A percentile compares a stretch with the other conserved stretches of the same genome.
Evolutionary conservation across 2,797 vertebrate genomes (phyloP).

Genomic region (Rhynchonycteris naso): DNA sequence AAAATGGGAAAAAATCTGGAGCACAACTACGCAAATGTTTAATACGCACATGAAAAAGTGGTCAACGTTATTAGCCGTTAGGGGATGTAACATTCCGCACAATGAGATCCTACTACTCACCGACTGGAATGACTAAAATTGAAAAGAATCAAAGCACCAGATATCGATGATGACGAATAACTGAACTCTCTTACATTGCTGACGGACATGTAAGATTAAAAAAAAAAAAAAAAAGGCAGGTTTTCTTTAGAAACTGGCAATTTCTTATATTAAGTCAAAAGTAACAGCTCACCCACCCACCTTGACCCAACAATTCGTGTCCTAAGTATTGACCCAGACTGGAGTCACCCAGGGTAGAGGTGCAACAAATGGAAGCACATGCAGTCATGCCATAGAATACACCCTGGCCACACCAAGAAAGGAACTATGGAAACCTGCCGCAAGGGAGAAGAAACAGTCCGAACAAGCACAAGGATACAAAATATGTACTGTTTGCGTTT

Average conservation of each 20-base stretch:
- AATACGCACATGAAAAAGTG: not conserved
- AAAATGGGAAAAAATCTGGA: not conserved
- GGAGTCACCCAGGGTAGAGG: not conserved
- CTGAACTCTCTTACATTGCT: not conserved
- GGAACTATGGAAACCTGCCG: not conserved
- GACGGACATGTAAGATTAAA: not conserved
- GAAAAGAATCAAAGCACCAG: not conserved
- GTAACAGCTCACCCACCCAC: not conserved
- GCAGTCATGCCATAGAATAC: not conserved
- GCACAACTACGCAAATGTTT: not conserved
- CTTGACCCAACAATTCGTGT: not conserved
- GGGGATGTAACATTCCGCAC: not conserved
- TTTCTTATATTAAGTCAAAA: slow-evolving; percentile 30
- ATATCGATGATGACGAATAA: not conserved
- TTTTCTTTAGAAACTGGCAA: not conserved
- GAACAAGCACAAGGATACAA: not conserved
- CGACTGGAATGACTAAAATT: not conserved
- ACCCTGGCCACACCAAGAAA: not conserved
- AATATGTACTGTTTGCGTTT: not conserved
- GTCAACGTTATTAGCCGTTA: not conserved
- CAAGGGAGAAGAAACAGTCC: not conserved
- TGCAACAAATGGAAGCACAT: not conserved
- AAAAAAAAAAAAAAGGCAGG: not conserved
- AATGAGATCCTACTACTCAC: not conserved
- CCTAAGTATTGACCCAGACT: not conserved